Evolutionary conservation across 2,797 vertebrate genomes (phyloP), one percentile per base, ranked within the genome.

Genomic region (Acipenser oxyrinchus): DNA sequence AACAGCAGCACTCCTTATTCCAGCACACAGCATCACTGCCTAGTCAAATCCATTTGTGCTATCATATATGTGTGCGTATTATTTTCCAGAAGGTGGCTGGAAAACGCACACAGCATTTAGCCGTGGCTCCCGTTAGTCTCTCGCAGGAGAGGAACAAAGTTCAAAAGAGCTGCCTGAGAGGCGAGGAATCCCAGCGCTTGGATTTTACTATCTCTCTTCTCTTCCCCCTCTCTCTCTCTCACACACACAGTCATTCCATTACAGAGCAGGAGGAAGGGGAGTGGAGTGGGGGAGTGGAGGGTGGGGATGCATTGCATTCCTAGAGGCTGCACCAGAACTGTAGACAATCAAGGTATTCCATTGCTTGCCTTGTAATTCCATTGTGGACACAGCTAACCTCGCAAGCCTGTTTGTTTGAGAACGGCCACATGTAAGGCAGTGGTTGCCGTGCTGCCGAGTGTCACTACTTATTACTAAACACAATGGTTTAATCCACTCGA

Each of bases 161-260:
- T 92, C 81, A 81, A 83, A 81, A 79, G 76, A 82, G 72, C 74
- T 68, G 66, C 66, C 74, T 63, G 74, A 66, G 72, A 77, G 76
- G 37, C 68, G 69, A 80, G 81, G 76, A 81, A 82, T 82, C 83
- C 79, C 75, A 58, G 77, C 72, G 68, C 77, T 77, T 73, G 73
- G 69, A 81, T 83, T 85, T 81, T 82, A 81, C 80, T 78, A 62
- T 75, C 80, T 66, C 15, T 60, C 52, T 60, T 51, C 59, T 69
- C 51, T 37, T 58, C 58, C 61, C 64, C 10, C 37, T 12, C 52
- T 69, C 55, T 64, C 64, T 64, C 51, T 18, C 15, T 2, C 59
- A 8, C 5, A 13, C 60, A 37, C 59, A 65, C 63, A 68, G 58
- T 68, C 70, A 68, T 23, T 60, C 48, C 64, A 52, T 68, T 68